Base-by-base conservation (phyloP, 2,113 vertebrate genomes). In the Datnioides undecimradiatus region DNA sequence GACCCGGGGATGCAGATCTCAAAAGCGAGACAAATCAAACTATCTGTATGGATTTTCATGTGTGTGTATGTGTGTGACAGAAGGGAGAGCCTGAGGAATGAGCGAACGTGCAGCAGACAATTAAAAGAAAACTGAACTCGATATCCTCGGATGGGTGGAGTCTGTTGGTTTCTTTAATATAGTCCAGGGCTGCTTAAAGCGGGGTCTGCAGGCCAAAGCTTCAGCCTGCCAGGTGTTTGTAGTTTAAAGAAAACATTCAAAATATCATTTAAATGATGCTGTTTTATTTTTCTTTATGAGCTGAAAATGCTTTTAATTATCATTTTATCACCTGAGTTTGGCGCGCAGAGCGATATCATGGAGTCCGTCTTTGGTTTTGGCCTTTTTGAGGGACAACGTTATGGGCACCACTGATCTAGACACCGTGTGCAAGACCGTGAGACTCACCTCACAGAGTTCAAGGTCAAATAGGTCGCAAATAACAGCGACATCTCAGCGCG, bases 91-190 rank as follows among this genome's bases (percentile, higher is more conserved):
- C 45, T 23, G 25, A 27, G 33, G 46, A 73, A 68, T 48, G 21
- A 69, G 21, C 59, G 38, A 43, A 70, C 8, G 29, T 73, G 17
- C 43, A 57, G 12, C 21, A 19, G 49, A 48, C 27, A 29, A 46
- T 43, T 52, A 14, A 34, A 25, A 40, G 8, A 64, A 27, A 40
- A 6, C 7, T 34, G 45, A n/a, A 41, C 16, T 43, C 0, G 34
- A 67, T 80, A 58, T 11, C 34, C 43, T 82, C 17, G 76, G 57
- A 63, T 34, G 63, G 76, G 72, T 19, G 55, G 31, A 19, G 54
- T 74, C 45, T 66, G 6, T 41, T 64, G 14, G 3, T 69, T 48
- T 34, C 25, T 60, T 51, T 49, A 49, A 41, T n/a, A n/a, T n/a
- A n/a, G n/a, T n/a, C n/a, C n/a, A n/a, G n/a, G n/a, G n/a, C n/a